phyloP scores from a whole-genome alignment of 2,888 invertebrate genomes.

The Trichogramma evanescens region DNA sequence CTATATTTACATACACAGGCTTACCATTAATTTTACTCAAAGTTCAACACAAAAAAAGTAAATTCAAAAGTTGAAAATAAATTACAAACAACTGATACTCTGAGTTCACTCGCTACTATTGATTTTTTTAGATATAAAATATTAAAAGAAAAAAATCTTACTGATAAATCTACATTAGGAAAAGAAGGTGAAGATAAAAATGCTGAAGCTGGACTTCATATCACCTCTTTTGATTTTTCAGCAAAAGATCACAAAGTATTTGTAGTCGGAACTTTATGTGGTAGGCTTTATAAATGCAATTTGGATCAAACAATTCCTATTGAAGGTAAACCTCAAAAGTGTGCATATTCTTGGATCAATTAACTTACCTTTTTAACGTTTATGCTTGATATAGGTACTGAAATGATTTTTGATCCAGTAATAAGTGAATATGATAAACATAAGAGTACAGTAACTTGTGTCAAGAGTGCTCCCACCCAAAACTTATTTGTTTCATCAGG shows the following conservation, averaged over 20 bases:
- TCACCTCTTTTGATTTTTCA: constrained; percentile 42
- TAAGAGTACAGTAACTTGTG: constrained; percentile 38
- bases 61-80: not conserved
- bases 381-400: constrained; percentile 27
- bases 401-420: constrained; percentile 38
- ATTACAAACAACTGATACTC: not conserved
- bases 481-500: constrained; percentile 38
- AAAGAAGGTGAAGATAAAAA: constrained; percentile 42
- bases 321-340: constrained; percentile 27
- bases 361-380: not conserved
- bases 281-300: constrained; percentile 42
- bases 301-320: constrained; percentile 32
- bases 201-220: constrained; percentile 38
- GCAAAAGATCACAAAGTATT: constrained; percentile 33
- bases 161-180: constrained; percentile 39
- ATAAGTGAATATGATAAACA: constrained; percentile 39
- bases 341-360: not conserved
- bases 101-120: not conserved
- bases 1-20: constrained; percentile 37
- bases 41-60: constrained; percentile 33
- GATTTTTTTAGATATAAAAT: constrained; percentile 35
- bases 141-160: constrained; percentile 41
- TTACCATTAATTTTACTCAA: constrained; percentile 36
- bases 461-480: constrained; percentile 36
- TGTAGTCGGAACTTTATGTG: constrained; percentile 42